Evolutionary conservation across 2,113 vertebrate genomes (phyloP).

Genomic region (Ptyas mucosa): DNA sequence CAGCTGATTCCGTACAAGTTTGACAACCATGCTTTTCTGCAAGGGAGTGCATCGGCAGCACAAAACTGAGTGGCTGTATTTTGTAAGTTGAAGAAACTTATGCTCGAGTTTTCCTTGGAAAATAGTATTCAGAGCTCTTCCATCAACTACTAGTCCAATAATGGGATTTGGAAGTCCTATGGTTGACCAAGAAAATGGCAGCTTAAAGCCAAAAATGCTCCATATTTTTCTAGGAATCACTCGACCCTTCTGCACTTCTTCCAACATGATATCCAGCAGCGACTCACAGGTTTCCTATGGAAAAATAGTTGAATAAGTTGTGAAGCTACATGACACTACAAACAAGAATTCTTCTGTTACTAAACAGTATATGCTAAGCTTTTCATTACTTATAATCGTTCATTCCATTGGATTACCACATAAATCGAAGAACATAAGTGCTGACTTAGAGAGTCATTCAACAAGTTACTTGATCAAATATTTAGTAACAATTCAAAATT

Average conservation of each 20-base stretch:
- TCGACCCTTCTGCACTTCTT: slow-evolving; percentile 75
- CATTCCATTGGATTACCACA: neutral
- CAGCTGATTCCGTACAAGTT: slow-evolving; percentile 76
- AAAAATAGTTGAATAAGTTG: slow-evolving; percentile 14
- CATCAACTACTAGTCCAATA: slow-evolving; percentile 84
- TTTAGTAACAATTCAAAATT: neutral
- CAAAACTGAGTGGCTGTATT: slow-evolving; percentile 77
- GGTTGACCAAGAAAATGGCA: neutral
- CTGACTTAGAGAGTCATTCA: neutral
- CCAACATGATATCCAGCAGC: slow-evolving; percentile 79
- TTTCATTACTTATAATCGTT: neutral
- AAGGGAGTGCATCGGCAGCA: slow-evolving; percentile 88
- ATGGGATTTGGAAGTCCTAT: slow-evolving; percentile 21
- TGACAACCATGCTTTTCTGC: slow-evolving; percentile 88
- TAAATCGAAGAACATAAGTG: neutral
- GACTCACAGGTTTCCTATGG: slow-evolving; percentile 81
- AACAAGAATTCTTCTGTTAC: neutral
- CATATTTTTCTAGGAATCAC: slow-evolving; percentile 30
- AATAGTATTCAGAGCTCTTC: slow-evolving; percentile 72
- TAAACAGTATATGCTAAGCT: neutral
- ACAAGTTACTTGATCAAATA: neutral
- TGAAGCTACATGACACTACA: neutral
- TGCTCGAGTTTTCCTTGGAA: slow-evolving; percentile 77
- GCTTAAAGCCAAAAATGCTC: slow-evolving; percentile 35
- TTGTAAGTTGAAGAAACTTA: slow-evolving; percentile 78